Base-by-base conservation (phyloP, 2,797 vertebrate genomes). In the Telmatherina bonti region DNA sequence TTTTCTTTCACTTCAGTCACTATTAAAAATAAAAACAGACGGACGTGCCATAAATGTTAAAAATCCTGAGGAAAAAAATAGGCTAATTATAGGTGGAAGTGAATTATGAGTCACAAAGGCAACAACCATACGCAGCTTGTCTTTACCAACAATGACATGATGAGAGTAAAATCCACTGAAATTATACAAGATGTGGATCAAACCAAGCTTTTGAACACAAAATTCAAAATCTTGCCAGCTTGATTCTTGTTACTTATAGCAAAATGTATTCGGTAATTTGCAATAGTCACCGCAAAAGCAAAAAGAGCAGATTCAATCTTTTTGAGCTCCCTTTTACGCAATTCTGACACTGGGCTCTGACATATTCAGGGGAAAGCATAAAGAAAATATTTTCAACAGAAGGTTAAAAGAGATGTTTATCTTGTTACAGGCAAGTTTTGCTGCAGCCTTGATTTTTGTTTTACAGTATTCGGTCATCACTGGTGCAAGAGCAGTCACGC, bases 391-490 rank as follows among this genome's bases (percentile, higher is more conserved):
- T 80, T 85, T 79, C 64, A 58, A 74, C 52, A 70, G 26, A 45
- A 45, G 43, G 36, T 58, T 74, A 64, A 62, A 66, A 64, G 59
- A 72, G 69, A 66, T 11, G 68, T 54, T 43, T 36, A 70, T 84
- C 72, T 27, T 24, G 35, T 75, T 76, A 65, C 67, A 52, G 5
- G 9, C 70, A 60, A 57, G 38, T 67, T 72, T 56, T 56, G 67
- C 57, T 31, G 55, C 30, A 63, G 76, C 62, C 72, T 75, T 22
- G 55, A 76, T 78, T 83, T 55, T 55, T 65, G 49, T 72, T 74
- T 53, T 55, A 30, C 43, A 31, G 54, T 72, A 77, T 82, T 76
- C 74, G 71, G 83, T 85, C 74, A 71, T 81, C 71, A 74, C 61
- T n/a, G 26, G 53, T 38, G 49, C 55, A 60, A 4, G 20, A 75